Percentiles rank a stretch among this genome's conserved stretches.
These are phyloP conservation scores for Orbicella faveolata DNA, from an alignment of 64 coral and sea anemone genomes.

Conservation along the genomic window DNA sequence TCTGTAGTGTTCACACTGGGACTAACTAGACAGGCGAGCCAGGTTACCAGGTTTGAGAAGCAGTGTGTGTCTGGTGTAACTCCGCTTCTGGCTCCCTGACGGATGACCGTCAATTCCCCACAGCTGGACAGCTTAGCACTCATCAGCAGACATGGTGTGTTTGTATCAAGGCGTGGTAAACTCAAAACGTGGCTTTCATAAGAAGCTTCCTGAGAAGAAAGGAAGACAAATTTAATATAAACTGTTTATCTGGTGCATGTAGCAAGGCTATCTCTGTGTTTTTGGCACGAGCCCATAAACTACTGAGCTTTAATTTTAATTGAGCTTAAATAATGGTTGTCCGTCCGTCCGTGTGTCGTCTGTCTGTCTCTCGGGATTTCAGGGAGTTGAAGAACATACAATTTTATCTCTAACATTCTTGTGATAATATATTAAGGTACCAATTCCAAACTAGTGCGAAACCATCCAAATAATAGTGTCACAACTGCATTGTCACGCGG, in stretches of 20 bases:
- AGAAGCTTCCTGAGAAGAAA: slow-evolving; percentile 69
- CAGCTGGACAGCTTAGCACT: slow-evolving; percentile 55
- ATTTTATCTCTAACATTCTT: too few relatives aligned
- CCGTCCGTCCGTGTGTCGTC: too few relatives aligned
- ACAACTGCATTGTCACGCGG: too few relatives aligned
- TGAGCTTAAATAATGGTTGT: too few relatives aligned
- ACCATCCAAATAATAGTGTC: too few relatives aligned
- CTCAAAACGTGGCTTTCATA: slow-evolving; percentile 49
- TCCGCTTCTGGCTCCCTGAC: slow-evolving; percentile 35
- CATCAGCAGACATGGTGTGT: slow-evolving; percentile 54
- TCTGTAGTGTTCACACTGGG: slow-evolving; percentile 38
- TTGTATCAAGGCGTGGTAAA: slow-evolving; percentile 51
- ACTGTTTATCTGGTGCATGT: background rate
- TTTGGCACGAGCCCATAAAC: too few relatives aligned
- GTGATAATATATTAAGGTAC: too few relatives aligned
- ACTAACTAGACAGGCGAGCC: slow-evolving; percentile 62
- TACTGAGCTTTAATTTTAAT: too few relatives aligned
- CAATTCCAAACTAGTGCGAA: too few relatives aligned
- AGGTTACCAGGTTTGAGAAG: slow-evolving; percentile 68
- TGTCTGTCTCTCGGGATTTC: too few relatives aligned
- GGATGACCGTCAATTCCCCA: slow-evolving; percentile 58
- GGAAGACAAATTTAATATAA: background rate
- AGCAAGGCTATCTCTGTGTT: too few relatives aligned
- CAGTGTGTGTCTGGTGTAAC: slow-evolving; percentile 57
- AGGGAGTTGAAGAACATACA: too few relatives aligned